A percentile compares a stretch with the other conserved stretches of the same genome.
phyloP scores from a whole-genome alignment of 2,113 vertebrate species.

The Toxotes jaculatrix region DNA sequence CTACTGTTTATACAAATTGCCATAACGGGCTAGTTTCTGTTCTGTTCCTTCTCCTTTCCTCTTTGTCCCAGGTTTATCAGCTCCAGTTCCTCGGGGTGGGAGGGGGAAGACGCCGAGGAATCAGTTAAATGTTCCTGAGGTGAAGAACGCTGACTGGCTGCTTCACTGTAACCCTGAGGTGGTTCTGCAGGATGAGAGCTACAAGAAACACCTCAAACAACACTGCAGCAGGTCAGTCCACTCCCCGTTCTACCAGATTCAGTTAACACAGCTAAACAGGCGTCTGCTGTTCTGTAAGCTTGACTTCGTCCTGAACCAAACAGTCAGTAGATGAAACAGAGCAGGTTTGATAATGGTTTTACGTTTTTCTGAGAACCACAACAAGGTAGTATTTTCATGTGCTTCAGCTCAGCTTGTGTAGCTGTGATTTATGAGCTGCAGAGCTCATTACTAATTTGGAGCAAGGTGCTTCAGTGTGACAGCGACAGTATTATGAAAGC shows the following conservation, averaged over 20 bases:
- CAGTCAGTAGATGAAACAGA: background rate
- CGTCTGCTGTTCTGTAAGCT: background rate
- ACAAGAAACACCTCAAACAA: conserved; percentile 98
- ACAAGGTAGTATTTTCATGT: background rate
- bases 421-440: background rate
- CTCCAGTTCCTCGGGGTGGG: conserved; percentile 94
- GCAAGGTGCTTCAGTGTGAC: too few species aligned
- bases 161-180: conserved; percentile 95
- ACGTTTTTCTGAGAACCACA: background rate
- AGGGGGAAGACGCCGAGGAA: conserved; percentile 98
- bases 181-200: conserved; percentile 96
- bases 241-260: background rate
- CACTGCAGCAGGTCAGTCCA: conserved; percentile 96
- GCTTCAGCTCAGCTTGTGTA: too few species aligned
- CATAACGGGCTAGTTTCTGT: too few species aligned
- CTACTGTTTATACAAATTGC: too few species aligned
- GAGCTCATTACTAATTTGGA: too few species aligned
- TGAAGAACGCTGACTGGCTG: conserved; percentile 96
- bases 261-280: too few species aligned
- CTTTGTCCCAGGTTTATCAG: conserved; percentile 88
- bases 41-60: too few species aligned
- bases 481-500: too few species aligned
- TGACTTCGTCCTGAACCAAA: background rate
- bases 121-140: conserved; percentile 90
- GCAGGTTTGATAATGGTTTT: too few species aligned